Conservation (phyloP, 2,797 vertebrate species). For the Microchirus variegatus region DNA sequence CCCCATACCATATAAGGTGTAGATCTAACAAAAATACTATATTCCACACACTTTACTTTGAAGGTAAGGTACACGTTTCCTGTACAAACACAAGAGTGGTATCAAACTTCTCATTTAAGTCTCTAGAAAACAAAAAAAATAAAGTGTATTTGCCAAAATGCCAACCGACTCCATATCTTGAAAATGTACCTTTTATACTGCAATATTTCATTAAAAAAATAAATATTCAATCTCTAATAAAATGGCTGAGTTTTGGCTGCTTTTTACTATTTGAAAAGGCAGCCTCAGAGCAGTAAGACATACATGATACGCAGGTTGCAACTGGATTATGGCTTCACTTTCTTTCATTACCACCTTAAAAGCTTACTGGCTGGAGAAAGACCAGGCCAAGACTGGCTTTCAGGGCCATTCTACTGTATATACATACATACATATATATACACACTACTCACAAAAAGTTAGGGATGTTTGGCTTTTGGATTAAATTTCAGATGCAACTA, state of each 20-base stretch:
- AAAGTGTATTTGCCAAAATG: not conserved
- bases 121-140: not conserved
- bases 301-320: not conserved
- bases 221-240: not conserved
- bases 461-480: no score
- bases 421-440: not conserved
- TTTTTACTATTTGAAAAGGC: not conserved
- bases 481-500: no score
- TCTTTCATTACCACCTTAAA: slow-evolving; percentile 34
- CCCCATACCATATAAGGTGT: no score
- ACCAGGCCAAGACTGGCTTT: slow-evolving; percentile 23
- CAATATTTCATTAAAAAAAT: not conserved
- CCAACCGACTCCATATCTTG: not conserved
- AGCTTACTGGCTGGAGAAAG: slow-evolving; percentile 20
- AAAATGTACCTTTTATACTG: not conserved
- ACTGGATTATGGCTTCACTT: slow-evolving; percentile 63
- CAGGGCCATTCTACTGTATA: slow-evolving; percentile 4
- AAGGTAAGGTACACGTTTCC: no score
- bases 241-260: not conserved
- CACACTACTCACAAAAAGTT: no score
- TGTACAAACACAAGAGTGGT: not conserved
- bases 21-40: no score
- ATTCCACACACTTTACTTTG: no score
- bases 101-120: not conserved
- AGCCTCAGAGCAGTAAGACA: not conserved